These are phyloP conservation scores for Meandrusa payeni DNA, from an alignment of 2,888 invertebrate genomes.

Conservation along the genomic window DNA sequence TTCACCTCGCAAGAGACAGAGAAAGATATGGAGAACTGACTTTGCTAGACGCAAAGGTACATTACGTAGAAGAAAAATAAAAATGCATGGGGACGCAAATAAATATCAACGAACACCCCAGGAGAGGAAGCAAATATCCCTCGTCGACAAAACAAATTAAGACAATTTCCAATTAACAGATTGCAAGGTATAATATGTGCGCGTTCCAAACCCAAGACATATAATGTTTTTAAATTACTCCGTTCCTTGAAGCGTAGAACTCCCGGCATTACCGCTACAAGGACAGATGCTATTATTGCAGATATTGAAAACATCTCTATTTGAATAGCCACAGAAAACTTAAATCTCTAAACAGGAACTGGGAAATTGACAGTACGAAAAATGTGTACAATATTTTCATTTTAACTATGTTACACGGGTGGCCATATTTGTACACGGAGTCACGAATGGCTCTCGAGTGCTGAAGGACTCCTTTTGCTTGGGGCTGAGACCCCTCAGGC, in stretches of 20 bases:
- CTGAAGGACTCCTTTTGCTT: constrained; percentile 66
- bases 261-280: constrained; percentile 43
- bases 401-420: constrained; percentile 37
- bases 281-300: constrained; percentile 38
- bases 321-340: constrained; percentile 36
- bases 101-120: not conserved
- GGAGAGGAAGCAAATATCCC: constrained; percentile 54
- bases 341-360: not conserved
- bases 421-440: constrained; percentile 50
- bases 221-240: constrained; percentile 47
- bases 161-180: constrained; percentile 73
- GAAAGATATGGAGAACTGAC: too few relatives aligned
- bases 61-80: too few relatives aligned
- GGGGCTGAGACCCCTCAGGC: constrained; percentile 63
- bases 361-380: constrained; percentile 26
- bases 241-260: constrained; percentile 31
- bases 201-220: constrained; percentile 44
- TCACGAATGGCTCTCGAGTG: constrained; percentile 63
- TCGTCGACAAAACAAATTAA: constrained; percentile 67
- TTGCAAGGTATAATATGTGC: constrained; percentile 65
- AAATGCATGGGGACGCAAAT: not conserved
- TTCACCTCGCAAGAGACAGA: too few relatives aligned
- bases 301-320: constrained; percentile 26
- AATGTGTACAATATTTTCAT: constrained; percentile 25
- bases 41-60: too few relatives aligned